Base-by-base conservation (phyloP, 2,113 vertebrate species). In the Spea multiplicata region DNA sequence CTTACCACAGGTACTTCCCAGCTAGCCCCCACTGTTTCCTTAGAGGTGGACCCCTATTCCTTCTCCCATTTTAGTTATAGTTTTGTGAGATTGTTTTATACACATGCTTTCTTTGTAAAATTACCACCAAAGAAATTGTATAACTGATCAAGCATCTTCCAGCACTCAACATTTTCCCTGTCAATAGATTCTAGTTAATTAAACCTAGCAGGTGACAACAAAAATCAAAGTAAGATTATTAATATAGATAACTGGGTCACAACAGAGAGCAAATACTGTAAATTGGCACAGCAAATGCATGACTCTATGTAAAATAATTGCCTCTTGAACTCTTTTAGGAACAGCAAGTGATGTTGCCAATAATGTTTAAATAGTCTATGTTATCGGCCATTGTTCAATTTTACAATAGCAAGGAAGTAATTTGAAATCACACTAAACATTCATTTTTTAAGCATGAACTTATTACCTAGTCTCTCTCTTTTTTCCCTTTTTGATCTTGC, bases 231-330 rank as follows among this genome's bases (percentile, higher is more conserved):
- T 30, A 30, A 52, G 61, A 53, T 76, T 68, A 48, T 53, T 64
- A 66, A 66, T 61, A n/a, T 70, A 48, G 67, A 76, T 76, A 67
- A 76, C 69, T 76, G 75, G 55, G 75, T 66, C 75, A 61, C 75
- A 70, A 70, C 75, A 68, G 75, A 70, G 75, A 76, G n/a, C 8
- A 66, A 70, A 61, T 69, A n/a, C 49, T 8, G 44, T 7, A 52
- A 49, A 70, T 76, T 52, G 69, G 46, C 52, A 53, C 62, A 30
- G 66, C 44, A 44, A 70, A 59, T 17, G 4, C 55, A 69, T 61
- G 75, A n/a, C n/a, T n/a, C n/a, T 16, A 48, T 13, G 59, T 69
- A 53, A 68, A 49, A 3, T n/a, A 59, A 44, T 48, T 14, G 4
- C 14, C 55, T 44, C 52, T 16, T 61, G 67, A 69, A 76, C 53